Conservation (phyloP, 2,888 invertebrate genomes). For the Serripes groenlandicus region DNA sequence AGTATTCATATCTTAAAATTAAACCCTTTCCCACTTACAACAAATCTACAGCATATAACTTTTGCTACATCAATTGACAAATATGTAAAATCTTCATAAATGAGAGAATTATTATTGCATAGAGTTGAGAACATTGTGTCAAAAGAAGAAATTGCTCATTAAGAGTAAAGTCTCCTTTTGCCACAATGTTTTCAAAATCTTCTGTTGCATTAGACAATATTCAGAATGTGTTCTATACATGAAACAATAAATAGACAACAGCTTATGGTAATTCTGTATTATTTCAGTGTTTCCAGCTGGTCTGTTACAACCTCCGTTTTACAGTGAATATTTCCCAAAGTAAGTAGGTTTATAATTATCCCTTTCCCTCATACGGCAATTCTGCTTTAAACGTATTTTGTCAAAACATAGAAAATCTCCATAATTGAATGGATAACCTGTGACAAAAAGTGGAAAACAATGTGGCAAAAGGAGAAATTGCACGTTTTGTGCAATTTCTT, state of each 20-base stretch:
- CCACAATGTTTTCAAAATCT: slow-evolving; percentile 1
- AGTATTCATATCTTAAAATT: not conserved
- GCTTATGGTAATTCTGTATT: not conserved
- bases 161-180: not conserved
- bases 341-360: slow-evolving; percentile 49
- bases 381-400: too few species aligned
- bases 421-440: too few species aligned
- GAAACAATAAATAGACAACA: not conserved
- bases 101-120: not conserved
- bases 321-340: slow-evolving; percentile 94
- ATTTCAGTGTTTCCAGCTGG: slow-evolving; percentile 97
- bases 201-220: too few species aligned
- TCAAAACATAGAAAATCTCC: too few species aligned
- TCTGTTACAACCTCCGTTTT: slow-evolving; percentile 97
- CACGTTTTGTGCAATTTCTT: not conserved
- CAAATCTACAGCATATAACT: not conserved
- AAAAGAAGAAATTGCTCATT: slow-evolving; percentile 11
- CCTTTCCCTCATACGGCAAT: too few species aligned
- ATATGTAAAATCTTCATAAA: not conserved
- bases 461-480: not conserved
- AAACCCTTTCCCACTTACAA: not conserved
- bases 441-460: not conserved
- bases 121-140: not conserved
- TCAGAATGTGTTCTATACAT: too few species aligned
- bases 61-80: not conserved